Conservation (phyloP, 2,113 vertebrate species). For the Xiphophorus couchianus region DNA sequence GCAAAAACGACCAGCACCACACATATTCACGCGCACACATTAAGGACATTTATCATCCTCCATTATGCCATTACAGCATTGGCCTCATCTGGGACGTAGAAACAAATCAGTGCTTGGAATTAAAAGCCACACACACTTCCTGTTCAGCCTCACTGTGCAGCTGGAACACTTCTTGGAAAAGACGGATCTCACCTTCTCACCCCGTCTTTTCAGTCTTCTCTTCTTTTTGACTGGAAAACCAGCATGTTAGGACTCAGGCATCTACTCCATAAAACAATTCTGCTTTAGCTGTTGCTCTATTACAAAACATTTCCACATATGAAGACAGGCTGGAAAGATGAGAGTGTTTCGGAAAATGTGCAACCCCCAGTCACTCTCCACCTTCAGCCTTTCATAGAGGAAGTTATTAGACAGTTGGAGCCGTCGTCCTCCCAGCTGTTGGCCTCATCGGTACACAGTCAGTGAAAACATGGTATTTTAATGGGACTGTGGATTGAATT, state of each 20-base stretch:
- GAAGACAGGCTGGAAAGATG: slow-evolving; percentile 3
- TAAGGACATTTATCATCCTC: slow-evolving; percentile 58
- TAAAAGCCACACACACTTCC: slow-evolving; percentile 28
- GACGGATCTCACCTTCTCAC: neutral
- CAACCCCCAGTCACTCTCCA: slow-evolving; percentile 21
- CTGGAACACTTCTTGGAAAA: slow-evolving; percentile 50
- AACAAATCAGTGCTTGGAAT: slow-evolving; percentile 19
- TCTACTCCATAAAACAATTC: neutral
- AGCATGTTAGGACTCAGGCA: slow-evolving; percentile 18
- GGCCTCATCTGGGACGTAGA: slow-evolving; percentile 26
- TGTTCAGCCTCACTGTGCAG: slow-evolving; percentile 15
- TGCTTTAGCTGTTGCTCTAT: slow-evolving; percentile 14
- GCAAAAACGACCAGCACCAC: neutral
- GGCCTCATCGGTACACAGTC: slow-evolving; percentile 16
- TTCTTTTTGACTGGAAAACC: slow-evolving; percentile 11
- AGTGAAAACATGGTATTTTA: slow-evolving; percentile 43
- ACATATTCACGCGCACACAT: slow-evolving; percentile 17
- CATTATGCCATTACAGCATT: slow-evolving; percentile 34
- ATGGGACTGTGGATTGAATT: slow-evolving; percentile 46
- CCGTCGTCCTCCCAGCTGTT: slow-evolving; percentile 16
- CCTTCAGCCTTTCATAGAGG: neutral
- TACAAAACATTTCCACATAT: slow-evolving; percentile 36
- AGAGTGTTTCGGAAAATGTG: neutral
- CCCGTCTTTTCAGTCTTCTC: neutral
- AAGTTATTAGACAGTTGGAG: slow-evolving; percentile 4